phyloP scores from a whole-genome alignment of 2,888 invertebrate species.

The Nysson spinosus region DNA sequence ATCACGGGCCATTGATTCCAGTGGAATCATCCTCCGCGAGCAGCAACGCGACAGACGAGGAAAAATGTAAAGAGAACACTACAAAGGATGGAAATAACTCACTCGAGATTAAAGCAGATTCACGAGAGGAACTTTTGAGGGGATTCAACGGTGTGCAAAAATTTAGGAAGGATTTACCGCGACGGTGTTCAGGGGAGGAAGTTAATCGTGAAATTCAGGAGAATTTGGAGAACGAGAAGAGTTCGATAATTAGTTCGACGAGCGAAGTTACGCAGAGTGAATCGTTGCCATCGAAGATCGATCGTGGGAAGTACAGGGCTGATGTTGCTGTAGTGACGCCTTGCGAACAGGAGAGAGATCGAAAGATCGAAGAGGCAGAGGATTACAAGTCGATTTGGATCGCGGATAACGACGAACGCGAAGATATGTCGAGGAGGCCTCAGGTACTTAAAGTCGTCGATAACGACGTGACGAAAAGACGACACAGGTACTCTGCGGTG shows the following conservation, averaged over 20 bases:
- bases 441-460: conserved; percentile 74
- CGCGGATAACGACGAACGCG: conserved; percentile 64
- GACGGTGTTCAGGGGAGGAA: background rate
- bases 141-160: background rate
- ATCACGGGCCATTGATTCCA: no score
- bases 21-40: conserved; percentile 35
- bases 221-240: conserved; percentile 12
- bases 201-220: background rate
- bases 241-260: background rate
- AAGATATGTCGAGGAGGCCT: conserved; percentile 75
- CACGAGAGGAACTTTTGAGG: background rate
- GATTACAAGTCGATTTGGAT: conserved; percentile 71
- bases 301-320: conserved; percentile 24
- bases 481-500: conserved; percentile 40
- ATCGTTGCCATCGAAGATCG: conserved; percentile 1
- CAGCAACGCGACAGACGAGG: conserved; percentile 60
- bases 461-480: conserved; percentile 70
- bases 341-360: conserved; percentile 27
- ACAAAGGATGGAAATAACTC: conserved; percentile 30
- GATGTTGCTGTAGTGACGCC: conserved; percentile 44
- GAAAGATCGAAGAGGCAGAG: conserved; percentile 65
- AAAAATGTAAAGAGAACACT: conserved; percentile 57
- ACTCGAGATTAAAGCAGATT: conserved; percentile 7
- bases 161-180: conserved; percentile 2
- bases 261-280: conserved; percentile 5